A percentile compares a stretch with the other conserved stretches of the same genome.
phyloP scores from a whole-genome alignment of 2,888 invertebrate genomes.

The Tipula confusa region DNA sequence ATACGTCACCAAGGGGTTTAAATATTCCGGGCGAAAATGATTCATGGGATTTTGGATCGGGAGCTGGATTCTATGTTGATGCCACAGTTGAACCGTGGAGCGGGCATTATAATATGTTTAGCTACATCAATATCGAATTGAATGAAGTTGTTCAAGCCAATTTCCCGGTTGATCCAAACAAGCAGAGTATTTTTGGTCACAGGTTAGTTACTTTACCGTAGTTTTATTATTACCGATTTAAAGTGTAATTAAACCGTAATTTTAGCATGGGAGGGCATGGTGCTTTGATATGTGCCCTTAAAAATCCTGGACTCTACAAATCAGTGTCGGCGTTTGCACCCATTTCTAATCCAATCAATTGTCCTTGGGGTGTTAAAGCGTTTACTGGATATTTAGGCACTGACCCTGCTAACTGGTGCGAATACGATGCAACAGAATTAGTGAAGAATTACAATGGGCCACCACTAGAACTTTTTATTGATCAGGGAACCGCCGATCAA shows the following conservation, averaged over 20 bases:
- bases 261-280: slow-evolving; percentile 97
- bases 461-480: slow-evolving; percentile 76
- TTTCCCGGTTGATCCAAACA: slow-evolving; percentile 60
- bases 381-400: slow-evolving; percentile 76
- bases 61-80: slow-evolving; percentile 94
- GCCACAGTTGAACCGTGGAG: slow-evolving; percentile 90
- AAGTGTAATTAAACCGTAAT: slow-evolving; percentile 32
- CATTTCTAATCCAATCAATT: slow-evolving; percentile 79
- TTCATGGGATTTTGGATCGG: slow-evolving; percentile 89
- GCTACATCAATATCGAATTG: slow-evolving; percentile 86
- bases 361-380: slow-evolving; percentile 85
- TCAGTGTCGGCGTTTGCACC: slow-evolving; percentile 94
- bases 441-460: slow-evolving; percentile 79
- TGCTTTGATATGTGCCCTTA: slow-evolving; percentile 81
- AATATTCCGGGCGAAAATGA: slow-evolving; percentile 89
- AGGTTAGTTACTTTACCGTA: slow-evolving; percentile 56
- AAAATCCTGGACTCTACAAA: slow-evolving; percentile 83
- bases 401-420: slow-evolving; percentile 62
- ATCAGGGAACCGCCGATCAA: slow-evolving; percentile 84
- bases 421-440: slow-evolving; percentile 86
- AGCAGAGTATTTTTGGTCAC: slow-evolving; percentile 76
- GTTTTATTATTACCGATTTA: not conserved
- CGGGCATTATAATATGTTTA: slow-evolving; percentile 89
- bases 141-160: slow-evolving; percentile 68
- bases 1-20: slow-evolving; percentile 90